Conservation (phyloP, 2,113 vertebrate species). For the Ptyas mucosa region DNA sequence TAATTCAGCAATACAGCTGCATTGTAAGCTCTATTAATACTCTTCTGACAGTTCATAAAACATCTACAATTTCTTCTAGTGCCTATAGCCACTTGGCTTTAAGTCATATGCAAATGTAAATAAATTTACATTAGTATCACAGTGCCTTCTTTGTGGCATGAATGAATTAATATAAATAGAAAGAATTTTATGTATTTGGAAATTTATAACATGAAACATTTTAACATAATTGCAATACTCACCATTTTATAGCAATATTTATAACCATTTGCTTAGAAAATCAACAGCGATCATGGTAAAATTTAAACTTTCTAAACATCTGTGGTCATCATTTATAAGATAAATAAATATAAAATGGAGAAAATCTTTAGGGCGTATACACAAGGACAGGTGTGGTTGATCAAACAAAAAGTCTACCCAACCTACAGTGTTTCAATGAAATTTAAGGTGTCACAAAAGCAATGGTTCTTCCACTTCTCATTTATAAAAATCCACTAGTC, state of each 20-base stretch:
- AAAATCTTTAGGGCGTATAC: neutral
- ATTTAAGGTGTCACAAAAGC: neutral
- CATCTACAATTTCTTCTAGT: neutral
- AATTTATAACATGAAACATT: neutral
- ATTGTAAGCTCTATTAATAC: neutral
- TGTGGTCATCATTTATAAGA: neutral
- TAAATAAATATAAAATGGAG: neutral
- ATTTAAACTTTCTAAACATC: neutral
- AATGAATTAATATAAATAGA: neutral
- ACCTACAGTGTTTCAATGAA: neutral
- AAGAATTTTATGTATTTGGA: neutral
- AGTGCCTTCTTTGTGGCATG: neutral
- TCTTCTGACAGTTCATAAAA: neutral
- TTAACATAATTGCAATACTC: neutral
- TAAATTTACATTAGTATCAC: neutral
- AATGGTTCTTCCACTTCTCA: neutral
- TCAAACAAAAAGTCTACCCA: neutral
- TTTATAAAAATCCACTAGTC: neutral
- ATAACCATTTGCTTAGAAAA: neutral
- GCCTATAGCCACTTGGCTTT: neutral
- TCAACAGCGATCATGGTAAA: neutral
- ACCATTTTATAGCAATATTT: neutral
- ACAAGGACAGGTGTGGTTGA: neutral
- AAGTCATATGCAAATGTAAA: neutral
- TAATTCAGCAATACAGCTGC: neutral